phyloP scores from a whole-genome alignment of 2,797 vertebrate genomes.

The Alosa sapidissima region DNA sequence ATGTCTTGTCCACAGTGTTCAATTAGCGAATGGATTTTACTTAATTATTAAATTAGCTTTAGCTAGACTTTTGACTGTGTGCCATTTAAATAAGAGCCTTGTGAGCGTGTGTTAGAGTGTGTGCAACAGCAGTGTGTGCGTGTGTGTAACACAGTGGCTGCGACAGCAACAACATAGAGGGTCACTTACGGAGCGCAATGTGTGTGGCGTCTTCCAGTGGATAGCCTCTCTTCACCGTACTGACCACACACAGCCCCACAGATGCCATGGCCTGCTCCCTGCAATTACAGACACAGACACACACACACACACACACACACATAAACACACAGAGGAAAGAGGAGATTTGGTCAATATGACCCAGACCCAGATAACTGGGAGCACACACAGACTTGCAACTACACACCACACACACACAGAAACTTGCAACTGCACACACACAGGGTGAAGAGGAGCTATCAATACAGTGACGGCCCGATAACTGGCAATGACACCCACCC shows the following conservation, averaged over 20 bases:
- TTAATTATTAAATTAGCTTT: no score
- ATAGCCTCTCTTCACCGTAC: constrained; percentile 89
- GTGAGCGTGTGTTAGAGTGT: neutral
- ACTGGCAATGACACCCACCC: neutral
- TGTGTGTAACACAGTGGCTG: neutral
- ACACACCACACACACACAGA: neutral
- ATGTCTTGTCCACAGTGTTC: no score
- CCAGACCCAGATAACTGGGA: neutral
- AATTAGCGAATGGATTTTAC: no score
- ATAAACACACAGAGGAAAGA: neutral
- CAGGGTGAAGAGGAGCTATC: neutral
- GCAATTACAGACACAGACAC: constrained; percentile 31
- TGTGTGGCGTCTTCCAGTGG: constrained; percentile 95
- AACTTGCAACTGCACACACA: neutral
- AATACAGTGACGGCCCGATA: neutral
- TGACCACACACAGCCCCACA: constrained; percentile 89
- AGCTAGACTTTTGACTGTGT: no score
- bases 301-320: no score
- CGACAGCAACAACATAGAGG: neutral
- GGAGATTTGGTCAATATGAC: neutral
- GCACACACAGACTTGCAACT: neutral
- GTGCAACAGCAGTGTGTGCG: neutral
- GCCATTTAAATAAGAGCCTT: no score
- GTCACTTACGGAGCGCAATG: constrained; percentile 90
- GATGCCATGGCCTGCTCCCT: constrained; percentile 95